Evolutionary conservation across 2,888 invertebrate genomes (phyloP).

Genomic region (Esperia sulphurella): DNA sequence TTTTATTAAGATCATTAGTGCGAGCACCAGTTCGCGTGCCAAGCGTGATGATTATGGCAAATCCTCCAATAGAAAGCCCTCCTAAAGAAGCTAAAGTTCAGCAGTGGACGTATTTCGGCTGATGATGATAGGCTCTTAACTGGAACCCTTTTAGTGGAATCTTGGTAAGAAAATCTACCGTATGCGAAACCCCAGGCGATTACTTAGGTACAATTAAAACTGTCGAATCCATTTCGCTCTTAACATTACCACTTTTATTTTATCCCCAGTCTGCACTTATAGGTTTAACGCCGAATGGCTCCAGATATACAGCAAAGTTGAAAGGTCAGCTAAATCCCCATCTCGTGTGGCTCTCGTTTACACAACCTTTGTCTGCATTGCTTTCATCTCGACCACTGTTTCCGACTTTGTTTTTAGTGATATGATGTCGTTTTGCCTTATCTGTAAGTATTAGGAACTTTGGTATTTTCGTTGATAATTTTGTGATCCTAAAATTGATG

Average conservation of each 20-base stretch:
- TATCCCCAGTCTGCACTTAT: slow-evolving; percentile 9
- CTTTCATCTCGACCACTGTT: background rate
- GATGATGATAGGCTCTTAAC: too few species aligned
- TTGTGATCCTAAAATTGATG: too few species aligned
- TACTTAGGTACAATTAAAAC: background rate
- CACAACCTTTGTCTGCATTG: slow-evolving; percentile 9
- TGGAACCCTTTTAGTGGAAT: too few species aligned
- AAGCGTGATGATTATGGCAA: too few species aligned
- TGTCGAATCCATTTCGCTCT: background rate
- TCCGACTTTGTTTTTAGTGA: background rate
- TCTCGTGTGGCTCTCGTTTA: slow-evolving; percentile 9
- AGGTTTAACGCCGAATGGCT: slow-evolving; percentile 13
- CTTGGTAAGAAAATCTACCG: too few species aligned
- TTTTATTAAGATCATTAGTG: too few species aligned
- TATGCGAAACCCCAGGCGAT: too few species aligned
- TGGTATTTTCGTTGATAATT: too few species aligned
- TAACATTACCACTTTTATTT: slow-evolving; percentile 6
- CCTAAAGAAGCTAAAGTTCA: too few species aligned
- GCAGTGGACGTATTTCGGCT: too few species aligned
- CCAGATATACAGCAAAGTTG: slow-evolving; percentile 13
- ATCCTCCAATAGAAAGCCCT: too few species aligned
- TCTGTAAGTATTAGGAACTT: background rate
- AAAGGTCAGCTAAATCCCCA: slow-evolving; percentile 19
- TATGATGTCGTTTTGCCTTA: background rate
- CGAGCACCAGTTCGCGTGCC: too few species aligned